phyloP scores from a whole-genome alignment of 2,797 vertebrate species.

The Pseudochaenichthys georgianus region DNA sequence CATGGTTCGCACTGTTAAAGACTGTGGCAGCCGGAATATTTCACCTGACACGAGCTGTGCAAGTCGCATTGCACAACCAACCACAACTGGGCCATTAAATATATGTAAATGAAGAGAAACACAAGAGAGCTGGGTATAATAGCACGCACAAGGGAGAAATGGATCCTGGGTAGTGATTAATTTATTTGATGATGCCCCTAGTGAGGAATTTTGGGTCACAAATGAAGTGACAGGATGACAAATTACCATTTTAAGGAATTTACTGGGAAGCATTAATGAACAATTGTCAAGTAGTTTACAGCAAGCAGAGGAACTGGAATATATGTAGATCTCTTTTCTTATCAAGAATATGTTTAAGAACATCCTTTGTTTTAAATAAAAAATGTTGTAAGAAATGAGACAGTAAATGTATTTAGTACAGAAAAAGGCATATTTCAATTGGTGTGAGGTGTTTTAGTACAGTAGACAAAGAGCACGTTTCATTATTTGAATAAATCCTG shows the following conservation, averaged over 20 bases:
- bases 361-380: slow-evolving; percentile 89
- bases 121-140: slow-evolving; percentile 97
- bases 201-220: slow-evolving; percentile 99
- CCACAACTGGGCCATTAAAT: slow-evolving; percentile 99
- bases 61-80: slow-evolving; percentile 95
- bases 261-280: slow-evolving; percentile 99
- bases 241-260: slow-evolving; percentile 99
- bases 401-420: slow-evolving; percentile 89
- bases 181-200: slow-evolving; percentile 99
- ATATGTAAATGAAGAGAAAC: slow-evolving; percentile 99
- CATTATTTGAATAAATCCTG: slow-evolving; percentile 84
- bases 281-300: slow-evolving; percentile 99
- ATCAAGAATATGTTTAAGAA: slow-evolving; percentile 92
- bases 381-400: slow-evolving; percentile 91
- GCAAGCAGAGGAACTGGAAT: slow-evolving; percentile 92
- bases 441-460: slow-evolving; percentile 76
- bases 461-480: slow-evolving; percentile 27
- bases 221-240: slow-evolving; percentile 99
- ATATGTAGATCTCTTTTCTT: slow-evolving; percentile 94
- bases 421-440: slow-evolving; percentile 90
- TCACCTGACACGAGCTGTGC: slow-evolving; percentile 96
- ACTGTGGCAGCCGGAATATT: slow-evolving; percentile 96
- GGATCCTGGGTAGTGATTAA: slow-evolving; percentile 99
- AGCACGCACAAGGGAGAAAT: slow-evolving; percentile 99
- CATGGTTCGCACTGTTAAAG: slow-evolving; percentile 92